These are phyloP conservation scores for Noctua janthe DNA, from an alignment of 2,888 invertebrate species.

Conservation along the genomic window DNA sequence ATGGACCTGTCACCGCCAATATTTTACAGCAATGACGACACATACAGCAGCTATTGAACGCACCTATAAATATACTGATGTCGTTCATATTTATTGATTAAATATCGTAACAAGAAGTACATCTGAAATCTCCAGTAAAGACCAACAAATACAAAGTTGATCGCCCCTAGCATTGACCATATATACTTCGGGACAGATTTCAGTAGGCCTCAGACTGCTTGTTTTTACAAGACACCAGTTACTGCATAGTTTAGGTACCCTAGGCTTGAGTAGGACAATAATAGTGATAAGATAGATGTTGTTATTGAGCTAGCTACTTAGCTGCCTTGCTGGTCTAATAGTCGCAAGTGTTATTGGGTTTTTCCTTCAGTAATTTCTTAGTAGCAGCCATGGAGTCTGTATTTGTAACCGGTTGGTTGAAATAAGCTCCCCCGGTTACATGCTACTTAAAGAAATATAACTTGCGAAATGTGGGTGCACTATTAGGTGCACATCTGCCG, in stretches of 20 bases:
- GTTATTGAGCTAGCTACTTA: not conserved
- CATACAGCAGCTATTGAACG: not conserved
- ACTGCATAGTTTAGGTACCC: too few relatives aligned
- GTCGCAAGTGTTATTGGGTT: not conserved
- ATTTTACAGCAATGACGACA: not conserved
- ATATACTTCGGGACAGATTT: not conserved
- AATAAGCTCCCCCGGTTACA: not conserved
- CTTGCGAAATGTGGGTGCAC: not conserved
- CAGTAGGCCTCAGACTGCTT: not conserved
- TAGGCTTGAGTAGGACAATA: too few relatives aligned
- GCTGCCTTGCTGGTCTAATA: not conserved
- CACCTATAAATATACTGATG: not conserved
- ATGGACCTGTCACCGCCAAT: not conserved
- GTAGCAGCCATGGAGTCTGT: not conserved
- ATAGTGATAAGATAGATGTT: too few relatives aligned
- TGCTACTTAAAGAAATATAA: not conserved
- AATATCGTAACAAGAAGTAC: not conserved
- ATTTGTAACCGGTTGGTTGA: not conserved
- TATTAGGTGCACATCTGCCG: not conserved
- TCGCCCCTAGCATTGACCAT: not conserved
- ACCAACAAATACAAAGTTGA: not conserved
- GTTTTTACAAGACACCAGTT: too few relatives aligned
- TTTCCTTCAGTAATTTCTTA: not conserved
- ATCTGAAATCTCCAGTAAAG: not conserved
- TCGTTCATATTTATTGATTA: too few relatives aligned